These are phyloP conservation scores for Panthera tigris DNA, from an alignment of 2,113 vertebrate species.

Conservation along the genomic window DNA sequence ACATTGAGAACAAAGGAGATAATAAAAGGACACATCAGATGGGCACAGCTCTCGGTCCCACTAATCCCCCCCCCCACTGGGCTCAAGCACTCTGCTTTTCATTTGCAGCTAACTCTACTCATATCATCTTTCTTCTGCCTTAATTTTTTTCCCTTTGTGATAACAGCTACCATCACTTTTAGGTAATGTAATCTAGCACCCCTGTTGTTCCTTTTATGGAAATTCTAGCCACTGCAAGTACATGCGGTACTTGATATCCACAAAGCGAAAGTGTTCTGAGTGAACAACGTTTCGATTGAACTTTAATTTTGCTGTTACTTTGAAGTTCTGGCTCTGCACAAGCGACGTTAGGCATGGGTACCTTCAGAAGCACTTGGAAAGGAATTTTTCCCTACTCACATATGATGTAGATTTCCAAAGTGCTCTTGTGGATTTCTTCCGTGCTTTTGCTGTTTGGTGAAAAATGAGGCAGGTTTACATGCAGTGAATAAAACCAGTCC, in stretches of 20 bases:
- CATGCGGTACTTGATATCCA: conserved; percentile 42
- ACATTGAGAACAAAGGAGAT: not conserved
- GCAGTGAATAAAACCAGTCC: conserved; percentile 21
- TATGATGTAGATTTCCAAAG: not conserved
- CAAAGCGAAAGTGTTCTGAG: conserved; percentile 50
- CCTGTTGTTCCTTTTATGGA: conserved; percentile 61
- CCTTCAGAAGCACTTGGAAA: not conserved
- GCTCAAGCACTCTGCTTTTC: not conserved
- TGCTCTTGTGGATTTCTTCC: conserved; percentile 32
- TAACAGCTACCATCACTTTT: conserved; percentile 53
- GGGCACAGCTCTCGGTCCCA: not conserved
- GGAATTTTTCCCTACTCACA: not conserved
- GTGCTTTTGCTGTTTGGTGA: not conserved
- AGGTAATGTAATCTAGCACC: conserved; percentile 35
- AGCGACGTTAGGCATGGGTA: not conserved
- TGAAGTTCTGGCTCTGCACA: conserved; percentile 35
- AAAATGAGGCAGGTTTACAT: conserved; percentile 39
- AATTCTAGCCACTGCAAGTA: conserved; percentile 40
- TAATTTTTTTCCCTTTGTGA: conserved; percentile 35
- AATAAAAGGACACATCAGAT: not conserved
- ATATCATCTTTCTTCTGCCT: conserved; percentile 40
- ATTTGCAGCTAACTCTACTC: not conserved
- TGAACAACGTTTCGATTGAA: conserved; percentile 52
- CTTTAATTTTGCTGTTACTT: conserved; percentile 66
- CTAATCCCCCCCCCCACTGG: not conserved